Conservation (phyloP, 1,140 invertebrate species). For the Sesamia nonagrioides region DNA sequence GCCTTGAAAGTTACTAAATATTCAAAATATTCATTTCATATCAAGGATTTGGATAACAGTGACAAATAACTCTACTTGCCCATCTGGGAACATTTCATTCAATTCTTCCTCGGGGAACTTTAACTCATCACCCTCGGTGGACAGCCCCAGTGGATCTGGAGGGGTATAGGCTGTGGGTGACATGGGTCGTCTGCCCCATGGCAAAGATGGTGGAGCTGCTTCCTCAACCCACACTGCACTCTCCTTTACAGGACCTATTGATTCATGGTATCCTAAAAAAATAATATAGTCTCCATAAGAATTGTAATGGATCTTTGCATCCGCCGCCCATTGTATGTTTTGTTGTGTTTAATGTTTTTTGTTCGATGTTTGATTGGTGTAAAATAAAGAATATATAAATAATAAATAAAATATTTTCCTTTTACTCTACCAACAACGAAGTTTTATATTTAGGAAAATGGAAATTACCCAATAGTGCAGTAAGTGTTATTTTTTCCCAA, state of each 20-base stretch:
- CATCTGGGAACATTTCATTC: conserved; percentile 96
- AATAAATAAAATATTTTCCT: too few species aligned
- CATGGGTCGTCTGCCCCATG: conserved; percentile 94
- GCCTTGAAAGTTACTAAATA: too few species aligned
- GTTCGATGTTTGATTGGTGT: too few species aligned
- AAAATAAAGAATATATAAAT: too few species aligned
- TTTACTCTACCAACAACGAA: too few species aligned
- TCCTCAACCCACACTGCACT: conserved; percentile 99
- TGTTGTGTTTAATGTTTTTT: too few species aligned
- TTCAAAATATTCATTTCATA: background rate
- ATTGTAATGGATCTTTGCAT: too few species aligned
- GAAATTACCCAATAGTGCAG: too few species aligned
- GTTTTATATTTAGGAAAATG: too few species aligned
- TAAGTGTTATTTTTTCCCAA: too few species aligned
- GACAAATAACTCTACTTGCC: conserved; percentile 60
- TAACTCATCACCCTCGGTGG: conserved; percentile 97
- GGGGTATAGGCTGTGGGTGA: conserved; percentile 95
- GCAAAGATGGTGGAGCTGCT: conserved; percentile 91
- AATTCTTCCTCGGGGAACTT: conserved; percentile 97
- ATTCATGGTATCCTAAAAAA: conserved; percentile 92
- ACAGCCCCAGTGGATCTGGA: conserved; percentile 97
- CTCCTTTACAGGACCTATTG: conserved; percentile 97
- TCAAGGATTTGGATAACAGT: background rate
- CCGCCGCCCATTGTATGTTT: too few species aligned
- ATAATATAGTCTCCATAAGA: background rate